Percentiles rank a stretch among this genome's conserved stretches.
Evolutionary conservation across 2,888 invertebrate genomes (phyloP).

Genomic region (Plebejus anna): DNA sequence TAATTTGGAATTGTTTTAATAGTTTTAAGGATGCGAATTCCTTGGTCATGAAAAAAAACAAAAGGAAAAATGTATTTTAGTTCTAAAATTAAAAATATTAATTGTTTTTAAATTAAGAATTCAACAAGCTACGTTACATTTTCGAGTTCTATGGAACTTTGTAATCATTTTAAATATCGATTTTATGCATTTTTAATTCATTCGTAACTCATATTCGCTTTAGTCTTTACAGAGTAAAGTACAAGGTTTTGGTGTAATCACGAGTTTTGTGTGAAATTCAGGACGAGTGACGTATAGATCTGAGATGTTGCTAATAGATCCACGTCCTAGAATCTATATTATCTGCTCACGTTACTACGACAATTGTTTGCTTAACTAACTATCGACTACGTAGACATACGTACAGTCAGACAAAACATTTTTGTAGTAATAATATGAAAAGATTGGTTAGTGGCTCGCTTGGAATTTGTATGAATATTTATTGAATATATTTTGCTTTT

Average conservation of each 20-base stretch:
- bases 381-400: neutral
- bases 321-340: constrained; percentile 13
- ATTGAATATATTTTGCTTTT: no score
- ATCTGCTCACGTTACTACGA: constrained; percentile 3
- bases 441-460: no score
- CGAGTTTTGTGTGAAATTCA: neutral
- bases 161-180: no score
- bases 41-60: neutral
- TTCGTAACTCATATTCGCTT: neutral
- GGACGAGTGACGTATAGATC: neutral
- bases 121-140: neutral
- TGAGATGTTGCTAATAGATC: neutral
- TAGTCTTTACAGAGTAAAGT: neutral
- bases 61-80: neutral
- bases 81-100: no score
- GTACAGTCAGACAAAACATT: neutral
- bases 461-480: no score
- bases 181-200: neutral
- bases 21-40: neutral
- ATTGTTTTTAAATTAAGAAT: neutral
- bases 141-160: neutral
- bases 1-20: neutral
- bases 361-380: constrained; percentile 7
- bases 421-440: no score
- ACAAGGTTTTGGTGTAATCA: neutral